Evolutionary conservation across 2,888 invertebrate genomes (phyloP), one percentile per base, ranked within the genome.

Genomic region (Branchellion lobata): DNA sequence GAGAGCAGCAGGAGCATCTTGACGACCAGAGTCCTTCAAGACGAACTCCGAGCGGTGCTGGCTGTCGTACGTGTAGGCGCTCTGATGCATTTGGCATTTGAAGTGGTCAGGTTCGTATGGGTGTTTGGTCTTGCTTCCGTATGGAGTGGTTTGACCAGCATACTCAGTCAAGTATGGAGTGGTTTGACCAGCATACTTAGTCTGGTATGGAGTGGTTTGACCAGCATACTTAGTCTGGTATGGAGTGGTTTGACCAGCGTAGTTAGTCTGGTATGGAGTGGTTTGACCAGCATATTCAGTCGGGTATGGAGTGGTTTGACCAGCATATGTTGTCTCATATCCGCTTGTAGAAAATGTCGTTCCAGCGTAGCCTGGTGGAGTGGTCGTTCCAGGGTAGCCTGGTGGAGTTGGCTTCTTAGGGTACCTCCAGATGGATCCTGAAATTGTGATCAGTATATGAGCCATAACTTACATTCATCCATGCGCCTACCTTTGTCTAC

Each of bases 151-250:
- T n/a, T n/a, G n/a, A n/a, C n/a, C n/a, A n/a, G n/a, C n/a, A n/a
- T n/a, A n/a, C n/a, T n/a, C n/a, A n/a, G n/a, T n/a, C n/a, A n/a
- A n/a, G n/a, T n/a, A n/a, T n/a, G n/a, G n/a, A n/a, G 40, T 40
- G 40, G 40, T 40, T 40, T 40, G 8, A 40, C 40, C 40, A 40
- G 40, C 8, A 14, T 40, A 40, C 14, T 40, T 40, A 14, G 40
- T 40, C 40, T 40, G 40, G 61, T 57, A 57, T 57, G 61, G 61
- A 57, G 61, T 57, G 61, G 61, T 57, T 57, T 57, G 11, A 24
- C 61, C 61, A 18, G 61, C 11, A n/a, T 57, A 57, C n/a, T 24
- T 57, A 24, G 61, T 57, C 21, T 24, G n/a, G 24, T 57, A 57
- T 24, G 21, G n/a, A 24, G 61, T 57, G 24, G 61, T 18, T 57